Base-by-base conservation (phyloP, 2,113 vertebrate species). In the Bos indicus region DNA sequence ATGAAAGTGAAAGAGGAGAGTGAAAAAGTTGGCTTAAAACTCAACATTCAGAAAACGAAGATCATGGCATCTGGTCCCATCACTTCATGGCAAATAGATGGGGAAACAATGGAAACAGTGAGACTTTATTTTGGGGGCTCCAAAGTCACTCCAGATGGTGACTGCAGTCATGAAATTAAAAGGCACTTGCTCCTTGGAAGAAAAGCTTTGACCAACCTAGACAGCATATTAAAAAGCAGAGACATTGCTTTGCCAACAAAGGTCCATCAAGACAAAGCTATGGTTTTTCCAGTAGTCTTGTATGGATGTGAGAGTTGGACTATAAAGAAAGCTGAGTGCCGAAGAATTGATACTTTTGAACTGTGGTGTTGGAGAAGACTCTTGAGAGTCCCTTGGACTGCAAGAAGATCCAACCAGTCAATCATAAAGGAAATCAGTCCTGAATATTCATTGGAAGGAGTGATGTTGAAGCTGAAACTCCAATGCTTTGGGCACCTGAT, bases 321-420 rank as follows among this genome's bases (percentile, higher is more conserved):
- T 71, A 5, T 11, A 71, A 71, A 71, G n/a, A 71, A 11, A 71
- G 17, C n/a, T 71, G 17, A 71, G n/a, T 1, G 0, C 64, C 0
- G 0, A 36, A 71, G 17, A 36, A 36, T 5, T 71, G n/a, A 36
- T 21, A n/a, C n/a, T 71, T n/a, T 71, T 71, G n/a, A 71, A 71
- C n/a, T 21, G 9, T 36, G 64, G 64, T 71, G 64, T 71, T 71
- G 9, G 17, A 71, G n/a, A 71, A 36, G n/a, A 71, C 64, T 71
- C 64, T 71, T 71, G 17, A 36, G 64, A 71, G 64, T 71, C 17
- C 17, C 64, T 71, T 21, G 17, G 2, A 21, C 64, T 36, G 4
- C 64, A 21, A 36, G n/a, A 10, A 36, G n/a, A 11, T 71, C 16
- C 17, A 21, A 67, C 4, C n/a, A 67, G 64, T 67, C 33, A 1